Evolutionary conservation across 2,888 invertebrate genomes (phyloP), one percentile per base, ranked within the genome.

Genomic region (Tiliacea citrago): DNA sequence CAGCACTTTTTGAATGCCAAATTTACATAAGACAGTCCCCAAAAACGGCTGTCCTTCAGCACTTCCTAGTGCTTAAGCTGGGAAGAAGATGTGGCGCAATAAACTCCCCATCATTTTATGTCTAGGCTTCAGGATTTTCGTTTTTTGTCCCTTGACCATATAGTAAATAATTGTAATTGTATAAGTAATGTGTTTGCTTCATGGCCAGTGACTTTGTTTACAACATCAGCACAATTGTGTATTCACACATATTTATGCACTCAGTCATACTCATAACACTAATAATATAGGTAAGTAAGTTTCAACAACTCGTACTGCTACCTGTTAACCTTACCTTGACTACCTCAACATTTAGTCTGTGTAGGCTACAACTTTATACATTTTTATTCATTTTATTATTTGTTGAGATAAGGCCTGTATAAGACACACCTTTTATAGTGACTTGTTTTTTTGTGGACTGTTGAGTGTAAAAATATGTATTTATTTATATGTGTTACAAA

Each of bases 331-430:
- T 51, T 42, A 69, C 35, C 49, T 62, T 70, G 70, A 70, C 70
- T 63, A 45, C 61, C 76, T 70, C 61, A 70, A 76, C 55, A 70
- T 5, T 7, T 24, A 21, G 18, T 61, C 53, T 69, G 35, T n/a
- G 29, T 74, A 24, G 16, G 24, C 74, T 45, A 58, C n/a, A 58
- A 57, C 21, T 49, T 29, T n/a, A 55, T n/a, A 57, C n/a, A 21
- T 58, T n/a, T n/a, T n/a, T n/a, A 55, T 18, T 55, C 13, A 75
- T 60, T 16, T 29, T 7, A 18, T n/a, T 29, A 24, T 63, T 61
- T 61, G 24, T 42, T 47, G 13, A 66, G 57, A 35, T 47, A 21
- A 6, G 12, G 24, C 5, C 1, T n/a, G 10, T 29, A 10, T 47
- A 45, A 16, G 60, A 70, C 18, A 18, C 18, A 21, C 8, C 16